Evolutionary conservation across 2,888 invertebrate genomes (phyloP), one percentile per base, ranked within the genome.

Genomic region (Beris morrisii): DNA sequence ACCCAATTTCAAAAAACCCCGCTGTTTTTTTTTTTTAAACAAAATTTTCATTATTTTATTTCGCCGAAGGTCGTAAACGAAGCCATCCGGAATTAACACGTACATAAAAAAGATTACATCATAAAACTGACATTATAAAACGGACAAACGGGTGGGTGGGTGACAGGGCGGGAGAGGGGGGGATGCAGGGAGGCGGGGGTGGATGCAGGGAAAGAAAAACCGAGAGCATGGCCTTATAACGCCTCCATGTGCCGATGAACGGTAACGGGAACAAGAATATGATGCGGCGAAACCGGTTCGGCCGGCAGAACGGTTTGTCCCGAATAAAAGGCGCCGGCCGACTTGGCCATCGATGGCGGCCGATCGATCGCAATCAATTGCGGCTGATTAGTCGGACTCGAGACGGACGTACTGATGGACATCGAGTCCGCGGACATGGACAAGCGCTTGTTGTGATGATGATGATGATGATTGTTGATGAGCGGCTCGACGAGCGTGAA

Each of bases 171-270:
- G n/a, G n/a, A n/a, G n/a, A n/a, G n/a, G n/a, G n/a, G n/a, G n/a
- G n/a, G n/a, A n/a, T n/a, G n/a, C n/a, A n/a, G n/a, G n/a, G n/a
- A n/a, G n/a, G n/a, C n/a, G n/a, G n/a, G n/a, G n/a, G n/a, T n/a
- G n/a, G n/a, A n/a, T n/a, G n/a, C n/a, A n/a, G n/a, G n/a, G n/a
- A n/a, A n/a, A n/a, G n/a, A n/a, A n/a, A n/a, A n/a, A n/a, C n/a
- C n/a, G n/a, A n/a, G n/a, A n/a, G n/a, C n/a, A n/a, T n/a, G n/a
- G n/a, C n/a, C n/a, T n/a, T 85, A 87, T 70, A 87, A 87, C 38
- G 92, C 89, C 78, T 94, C 94, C 91, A 93, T 92, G 77, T 90
- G 87, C 74, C 90, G 86, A 78, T 95, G 94, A 66, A 95, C 94
- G 63, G 92, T 93, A 32, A 94, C 94, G n/a, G 93, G 91, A 55